Percentiles rank a stretch among this genome's conserved stretches.
phyloP scores from a whole-genome alignment of 1,140 invertebrate genomes.

The Aphis craccivora region DNA sequence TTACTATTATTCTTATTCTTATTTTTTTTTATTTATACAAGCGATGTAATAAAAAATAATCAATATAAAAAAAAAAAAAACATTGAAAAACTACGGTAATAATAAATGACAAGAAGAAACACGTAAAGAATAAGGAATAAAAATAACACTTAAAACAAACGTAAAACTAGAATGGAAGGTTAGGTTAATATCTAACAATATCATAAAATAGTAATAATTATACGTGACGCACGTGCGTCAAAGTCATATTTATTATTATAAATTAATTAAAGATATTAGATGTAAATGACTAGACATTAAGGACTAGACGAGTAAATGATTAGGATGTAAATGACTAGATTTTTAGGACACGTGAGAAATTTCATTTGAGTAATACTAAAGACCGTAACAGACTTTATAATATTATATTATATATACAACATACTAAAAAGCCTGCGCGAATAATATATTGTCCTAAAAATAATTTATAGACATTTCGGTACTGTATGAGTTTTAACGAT shows the following conservation, averaged over 20 bases:
- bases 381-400: neutral
- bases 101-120: neutral
- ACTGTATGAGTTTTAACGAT: neutral
- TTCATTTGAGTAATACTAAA: neutral
- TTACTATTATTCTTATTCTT: neutral
- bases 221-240: neutral
- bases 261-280: neutral
- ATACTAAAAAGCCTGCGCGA: neutral
- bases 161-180: neutral
- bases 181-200: neutral
- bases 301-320: too few species aligned
- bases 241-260: too few species aligned
- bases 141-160: neutral
- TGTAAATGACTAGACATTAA: neutral
- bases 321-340: neutral
- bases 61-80: neutral
- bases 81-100: neutral
- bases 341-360: neutral
- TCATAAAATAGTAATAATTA: neutral
- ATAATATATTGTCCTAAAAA: neutral
- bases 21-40: neutral
- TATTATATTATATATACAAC: neutral
- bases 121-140: neutral
- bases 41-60: neutral
- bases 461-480: neutral